phyloP scores from a whole-genome alignment of 2,113 vertebrate species.

The Saimiri boliviensis region DNA sequence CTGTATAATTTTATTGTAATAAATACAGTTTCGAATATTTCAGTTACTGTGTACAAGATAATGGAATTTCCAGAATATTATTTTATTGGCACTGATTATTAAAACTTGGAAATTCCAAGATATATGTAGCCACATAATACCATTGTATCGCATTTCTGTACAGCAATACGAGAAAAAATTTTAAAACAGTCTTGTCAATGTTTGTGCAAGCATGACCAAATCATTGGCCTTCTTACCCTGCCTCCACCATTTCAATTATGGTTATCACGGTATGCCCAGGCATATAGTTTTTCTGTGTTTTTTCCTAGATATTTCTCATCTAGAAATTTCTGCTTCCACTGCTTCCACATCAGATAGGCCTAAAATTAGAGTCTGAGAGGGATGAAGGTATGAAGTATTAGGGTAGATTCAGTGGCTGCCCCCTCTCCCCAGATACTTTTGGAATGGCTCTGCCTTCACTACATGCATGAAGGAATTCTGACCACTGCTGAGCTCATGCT shows the following conservation, averaged over 20 bases:
- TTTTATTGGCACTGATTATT: background rate
- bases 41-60: background rate
- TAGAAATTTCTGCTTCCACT: background rate
- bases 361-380: background rate
- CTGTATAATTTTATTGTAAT: background rate
- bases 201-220: background rate
- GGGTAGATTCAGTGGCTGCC: background rate
- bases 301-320: background rate
- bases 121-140: background rate
- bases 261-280: background rate
- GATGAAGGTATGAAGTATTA: background rate
- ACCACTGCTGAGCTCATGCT: background rate
- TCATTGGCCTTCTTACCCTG: background rate
- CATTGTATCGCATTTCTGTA: too few relatives aligned
- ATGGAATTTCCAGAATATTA: background rate
- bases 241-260: background rate
- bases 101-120: background rate
- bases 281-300: background rate
- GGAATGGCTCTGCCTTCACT: background rate
- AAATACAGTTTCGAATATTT: background rate
- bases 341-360: background rate
- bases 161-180: too few relatives aligned
- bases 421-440: too few relatives aligned
- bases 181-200: rapidly evolving
- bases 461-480: background rate